Conservation (phyloP, 2,113 vertebrate species). For the Cynocephalus volans region DNA sequence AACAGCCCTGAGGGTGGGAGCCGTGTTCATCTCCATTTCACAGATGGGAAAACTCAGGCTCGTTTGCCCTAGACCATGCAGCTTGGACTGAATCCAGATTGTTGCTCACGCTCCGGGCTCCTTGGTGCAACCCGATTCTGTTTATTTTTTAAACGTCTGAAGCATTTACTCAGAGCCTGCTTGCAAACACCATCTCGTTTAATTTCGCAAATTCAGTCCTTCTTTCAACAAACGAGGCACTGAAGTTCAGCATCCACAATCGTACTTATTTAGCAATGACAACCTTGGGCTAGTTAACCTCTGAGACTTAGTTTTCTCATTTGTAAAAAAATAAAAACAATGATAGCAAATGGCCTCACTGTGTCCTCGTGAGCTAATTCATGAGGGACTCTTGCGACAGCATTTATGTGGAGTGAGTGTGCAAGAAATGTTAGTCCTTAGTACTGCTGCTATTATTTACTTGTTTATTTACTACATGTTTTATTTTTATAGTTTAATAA, state of each 20-base stretch:
- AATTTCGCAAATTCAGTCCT: neutral
- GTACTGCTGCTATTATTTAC: neutral
- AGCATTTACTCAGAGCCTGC: neutral
- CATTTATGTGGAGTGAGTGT: neutral
- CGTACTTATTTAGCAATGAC: neutral
- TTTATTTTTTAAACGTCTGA: neutral
- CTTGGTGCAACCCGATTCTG: neutral
- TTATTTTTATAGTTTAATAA: constrained; percentile 39
- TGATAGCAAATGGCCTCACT: neutral
- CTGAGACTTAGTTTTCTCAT: neutral
- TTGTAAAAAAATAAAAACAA: neutral
- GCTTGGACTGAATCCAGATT: neutral
- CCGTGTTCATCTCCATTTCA: neutral
- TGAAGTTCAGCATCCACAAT: neutral
- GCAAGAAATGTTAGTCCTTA: neutral
- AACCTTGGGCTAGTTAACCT: neutral
- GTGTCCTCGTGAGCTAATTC: neutral
- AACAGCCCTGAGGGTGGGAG: neutral
- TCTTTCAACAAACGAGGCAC: neutral
- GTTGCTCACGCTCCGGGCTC: neutral
- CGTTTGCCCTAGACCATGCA: neutral
- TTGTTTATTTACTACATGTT: neutral
- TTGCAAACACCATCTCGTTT: neutral
- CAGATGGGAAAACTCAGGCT: neutral
- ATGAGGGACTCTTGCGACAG: neutral